phyloP scores from a whole-genome alignment of 53 echinoderm and acorn worm genomes.

The Echinometra lucunter region DNA sequence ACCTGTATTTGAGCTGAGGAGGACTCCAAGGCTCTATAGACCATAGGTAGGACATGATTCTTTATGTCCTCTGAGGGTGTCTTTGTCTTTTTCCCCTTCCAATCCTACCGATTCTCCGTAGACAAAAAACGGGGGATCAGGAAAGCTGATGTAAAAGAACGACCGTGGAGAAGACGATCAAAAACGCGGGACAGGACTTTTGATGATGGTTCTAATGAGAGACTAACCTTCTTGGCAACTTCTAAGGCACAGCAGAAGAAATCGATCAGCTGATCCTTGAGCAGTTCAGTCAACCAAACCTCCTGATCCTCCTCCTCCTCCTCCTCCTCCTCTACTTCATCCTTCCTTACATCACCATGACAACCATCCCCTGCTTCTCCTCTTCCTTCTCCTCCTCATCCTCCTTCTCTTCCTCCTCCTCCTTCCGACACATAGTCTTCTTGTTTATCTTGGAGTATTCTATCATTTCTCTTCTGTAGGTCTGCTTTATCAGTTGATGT shows the following conservation, averaged over 20 bases:
- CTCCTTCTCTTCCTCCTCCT: too few relatives aligned
- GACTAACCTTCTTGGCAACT: conserved; percentile 43
- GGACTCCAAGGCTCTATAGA: conserved; percentile 92
- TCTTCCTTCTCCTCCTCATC: neutral
- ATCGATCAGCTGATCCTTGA: conserved; percentile 58
- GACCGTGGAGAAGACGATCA: too few relatives aligned
- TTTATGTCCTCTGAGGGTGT: conserved; percentile 90
- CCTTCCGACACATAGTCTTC: neutral
- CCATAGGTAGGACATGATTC: conserved; percentile 94
- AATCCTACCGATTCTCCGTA: too few relatives aligned
- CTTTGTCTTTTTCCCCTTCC: too few relatives aligned
- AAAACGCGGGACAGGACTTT: too few relatives aligned
- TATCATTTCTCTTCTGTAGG: neutral
- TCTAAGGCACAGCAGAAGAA: conserved; percentile 59
- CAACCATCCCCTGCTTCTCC: neutral
- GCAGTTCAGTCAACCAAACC: conserved; percentile 58
- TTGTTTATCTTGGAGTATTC: neutral
- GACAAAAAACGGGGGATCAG: too few relatives aligned
- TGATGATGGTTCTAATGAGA: neutral
- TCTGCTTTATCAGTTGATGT: neutral
- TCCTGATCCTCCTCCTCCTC: conserved; percentile 69
- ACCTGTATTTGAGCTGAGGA: conserved; percentile 96
- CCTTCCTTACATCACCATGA: conserved; percentile 5
- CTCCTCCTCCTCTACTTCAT: conserved; percentile 69
- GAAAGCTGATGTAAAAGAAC: too few relatives aligned